Base-by-base conservation (phyloP, 2,113 vertebrate species). In the Labeo rohita region DNA sequence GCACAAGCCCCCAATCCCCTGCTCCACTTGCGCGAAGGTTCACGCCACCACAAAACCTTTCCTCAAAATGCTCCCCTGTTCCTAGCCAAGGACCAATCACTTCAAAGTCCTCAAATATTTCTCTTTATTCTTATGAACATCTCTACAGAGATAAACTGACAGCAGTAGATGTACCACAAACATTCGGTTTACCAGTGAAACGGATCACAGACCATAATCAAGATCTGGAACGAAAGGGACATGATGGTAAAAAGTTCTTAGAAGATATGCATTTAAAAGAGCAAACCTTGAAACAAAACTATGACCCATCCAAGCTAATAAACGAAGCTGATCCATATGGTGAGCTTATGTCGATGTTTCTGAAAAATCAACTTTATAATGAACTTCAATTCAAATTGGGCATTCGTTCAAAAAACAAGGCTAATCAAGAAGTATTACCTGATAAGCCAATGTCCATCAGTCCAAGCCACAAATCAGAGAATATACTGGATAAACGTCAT, bases 251-350 rank as follows among this genome's bases (percentile, higher is more conserved):
- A 85, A 50, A 28, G 45, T 21, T 23, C 45, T 34, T 70, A 16
- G 8, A n/a, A 50, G 43, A 85, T 39, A 39, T 77, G 36, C 43
- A 45, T 50, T 6, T 2, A 21, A 68, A 56, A 21, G 77, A 80
- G 47, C 56, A 21, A 18, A 15, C 1, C 73, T n/a, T 50, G 16
- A 77, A 80, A 16, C 77, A 80, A 65, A 63, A 28, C 72, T 39
- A 18, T 43, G 56, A 82, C 39, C 89, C 63, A 0, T 18, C 36
- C 39, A 83, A 15, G 8, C 88, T 36, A 84, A 83, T 61, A 72
- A 59, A 86, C 84, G 0, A 87, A 66, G 3, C 36, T 86, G 93
- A 94, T 73, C 93, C 93, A 6, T 93, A 94, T 10, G 92, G 93
- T 2, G 90, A 92, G 68, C 85, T 93, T 63, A 50, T 93, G 61